Conservation (phyloP, 1,140 invertebrate species). For the Drosophila takahashii region DNA sequence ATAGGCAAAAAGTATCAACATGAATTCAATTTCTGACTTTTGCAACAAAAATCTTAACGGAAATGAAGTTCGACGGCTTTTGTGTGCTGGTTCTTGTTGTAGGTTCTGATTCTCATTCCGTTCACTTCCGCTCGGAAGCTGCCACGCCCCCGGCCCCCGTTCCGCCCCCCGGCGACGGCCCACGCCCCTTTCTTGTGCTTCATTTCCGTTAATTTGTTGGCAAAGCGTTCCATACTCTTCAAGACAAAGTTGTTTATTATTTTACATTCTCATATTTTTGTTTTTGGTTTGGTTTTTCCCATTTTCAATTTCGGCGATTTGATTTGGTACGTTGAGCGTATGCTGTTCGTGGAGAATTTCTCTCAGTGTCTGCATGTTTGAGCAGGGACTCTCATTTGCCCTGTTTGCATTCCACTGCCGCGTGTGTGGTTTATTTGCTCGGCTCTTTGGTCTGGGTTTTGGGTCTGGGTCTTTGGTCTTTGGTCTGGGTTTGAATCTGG, state of each 20-base stretch:
- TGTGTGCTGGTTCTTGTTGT: constrained; percentile 53
- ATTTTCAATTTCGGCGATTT: constrained; percentile 33
- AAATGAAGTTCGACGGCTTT: constrained; percentile 79
- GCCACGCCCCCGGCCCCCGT: constrained; percentile 32
- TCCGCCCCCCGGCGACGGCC: constrained; percentile 16
- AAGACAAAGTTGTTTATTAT: constrained; percentile 84
- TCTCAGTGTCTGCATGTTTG: constrained; percentile 27
- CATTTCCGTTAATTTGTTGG: constrained; percentile 85
- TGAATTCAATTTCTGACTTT: constrained; percentile 80
- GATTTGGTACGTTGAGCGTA: constrained; percentile 25
- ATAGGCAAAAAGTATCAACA: constrained; percentile 84
- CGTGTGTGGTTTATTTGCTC: constrained; percentile 67
- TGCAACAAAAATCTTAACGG: constrained; percentile 84
- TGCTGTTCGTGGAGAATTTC: constrained; percentile 45
- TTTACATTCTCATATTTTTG: constrained; percentile 84
- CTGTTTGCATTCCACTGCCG: constrained; percentile 70
- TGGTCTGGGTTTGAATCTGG: constrained; percentile 37
- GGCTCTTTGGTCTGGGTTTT: constrained; percentile 51
- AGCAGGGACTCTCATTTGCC: constrained; percentile 33
- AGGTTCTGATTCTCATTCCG: constrained; percentile 35
- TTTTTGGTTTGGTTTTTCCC: constrained; percentile 9
- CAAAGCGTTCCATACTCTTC: constrained; percentile 84
- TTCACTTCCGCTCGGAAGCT: constrained; percentile 52
- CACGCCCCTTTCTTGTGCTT: constrained; percentile 64
- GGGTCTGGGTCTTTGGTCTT: constrained; percentile 46